Conservation (phyloP, 2,797 vertebrate species). For the Enteromius argenteus region DNA sequence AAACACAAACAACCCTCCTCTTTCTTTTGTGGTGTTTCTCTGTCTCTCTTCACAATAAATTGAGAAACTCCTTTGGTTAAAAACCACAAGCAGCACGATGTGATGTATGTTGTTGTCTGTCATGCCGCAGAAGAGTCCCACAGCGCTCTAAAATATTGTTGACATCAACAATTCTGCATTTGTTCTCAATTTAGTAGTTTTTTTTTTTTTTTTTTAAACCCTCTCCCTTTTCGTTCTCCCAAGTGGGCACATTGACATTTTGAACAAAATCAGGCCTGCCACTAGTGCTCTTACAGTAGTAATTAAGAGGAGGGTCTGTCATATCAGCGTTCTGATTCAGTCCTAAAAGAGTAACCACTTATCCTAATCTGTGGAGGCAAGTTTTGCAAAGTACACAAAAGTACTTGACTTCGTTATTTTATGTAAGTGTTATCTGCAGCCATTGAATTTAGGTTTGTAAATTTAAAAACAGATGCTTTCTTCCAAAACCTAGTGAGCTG, state of each 20-base stretch:
- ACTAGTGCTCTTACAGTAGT: conserved; percentile 49
- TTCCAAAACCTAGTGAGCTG: background rate
- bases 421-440: background rate
- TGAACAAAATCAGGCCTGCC: conserved; percentile 58
- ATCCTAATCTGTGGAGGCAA: conserved; percentile 43
- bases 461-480: conserved; percentile 7
- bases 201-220: conserved; percentile 11
- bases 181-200: conserved; percentile 61
- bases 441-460: background rate
- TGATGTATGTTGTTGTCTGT: conserved; percentile 72
- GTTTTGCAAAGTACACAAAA: conserved; percentile 8
- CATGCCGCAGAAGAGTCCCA: conserved; percentile 63
- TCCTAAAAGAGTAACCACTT: conserved; percentile 45
- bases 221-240: conserved; percentile 57
- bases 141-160: conserved; percentile 67
- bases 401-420: background rate
- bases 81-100: conserved; percentile 58
- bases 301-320: conserved; percentile 61
- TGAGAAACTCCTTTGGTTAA: conserved; percentile 64
- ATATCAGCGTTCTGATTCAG: conserved; percentile 49
- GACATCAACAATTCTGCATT: conserved; percentile 69
- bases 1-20: conserved; percentile 19
- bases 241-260: conserved; percentile 70
- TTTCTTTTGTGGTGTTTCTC: conserved; percentile 23
- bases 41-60: conserved; percentile 38